phyloP scores from a whole-genome alignment of 2,797 vertebrate genomes.

The Sebastolobus altivelis region DNA sequence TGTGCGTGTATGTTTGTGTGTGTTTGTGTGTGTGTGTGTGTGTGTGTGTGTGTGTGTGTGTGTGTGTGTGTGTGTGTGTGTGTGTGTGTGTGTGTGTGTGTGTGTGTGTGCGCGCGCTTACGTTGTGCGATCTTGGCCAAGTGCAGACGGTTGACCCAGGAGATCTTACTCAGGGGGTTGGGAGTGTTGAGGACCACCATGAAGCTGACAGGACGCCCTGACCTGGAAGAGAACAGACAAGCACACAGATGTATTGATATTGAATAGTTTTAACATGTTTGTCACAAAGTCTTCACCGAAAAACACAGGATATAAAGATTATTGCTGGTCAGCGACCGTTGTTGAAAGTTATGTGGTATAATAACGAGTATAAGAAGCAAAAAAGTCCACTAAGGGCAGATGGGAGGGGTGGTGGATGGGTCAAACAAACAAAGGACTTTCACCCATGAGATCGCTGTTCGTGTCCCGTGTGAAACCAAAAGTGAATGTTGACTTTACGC shows the following conservation, averaged over 20 bases:
- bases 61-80: not conserved
- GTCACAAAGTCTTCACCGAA: not conserved
- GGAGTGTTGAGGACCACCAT: conserved; percentile 98
- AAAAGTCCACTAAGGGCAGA: no score
- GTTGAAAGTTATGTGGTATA: no score
- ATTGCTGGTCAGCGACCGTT: not conserved
- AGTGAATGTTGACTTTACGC: no score
- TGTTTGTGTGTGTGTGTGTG: not conserved
- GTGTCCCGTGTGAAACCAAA: no score
- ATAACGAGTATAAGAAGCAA: no score
- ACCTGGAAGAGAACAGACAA: conserved; percentile 79
- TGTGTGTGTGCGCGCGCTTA: conserved; percentile 46
- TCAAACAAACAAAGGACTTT: no score
- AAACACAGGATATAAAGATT: not conserved
- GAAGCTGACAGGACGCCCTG: conserved; percentile 94
- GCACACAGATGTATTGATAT: conserved; percentile 1
- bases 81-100: not conserved
- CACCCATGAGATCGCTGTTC: no score
- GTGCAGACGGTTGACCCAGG: conserved; percentile 96
- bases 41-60: not conserved
- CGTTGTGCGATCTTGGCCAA: conserved; percentile 92
- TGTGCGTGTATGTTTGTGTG: not conserved
- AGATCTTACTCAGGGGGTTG: conserved; percentile 94
- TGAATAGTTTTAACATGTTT: not conserved
- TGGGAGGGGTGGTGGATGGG: no score